Percentiles rank a stretch among this genome's conserved stretches.
Evolutionary conservation across 2,888 invertebrate species (phyloP).

Genomic region (Drosophila affinis): DNA sequence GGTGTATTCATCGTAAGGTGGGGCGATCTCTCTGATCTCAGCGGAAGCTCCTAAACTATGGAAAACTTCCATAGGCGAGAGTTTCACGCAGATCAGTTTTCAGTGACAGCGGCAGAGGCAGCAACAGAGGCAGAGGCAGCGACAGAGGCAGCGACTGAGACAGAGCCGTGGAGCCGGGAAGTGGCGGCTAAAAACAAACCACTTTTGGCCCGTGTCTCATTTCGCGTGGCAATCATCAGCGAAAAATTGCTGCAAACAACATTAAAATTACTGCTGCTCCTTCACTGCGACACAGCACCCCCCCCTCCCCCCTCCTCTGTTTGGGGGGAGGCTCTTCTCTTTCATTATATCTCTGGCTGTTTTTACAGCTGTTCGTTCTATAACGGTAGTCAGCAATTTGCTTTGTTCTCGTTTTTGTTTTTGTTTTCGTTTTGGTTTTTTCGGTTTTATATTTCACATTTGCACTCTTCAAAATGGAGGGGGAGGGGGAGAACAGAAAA

Average conservation of each 20-base stretch:
- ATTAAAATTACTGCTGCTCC: background rate
- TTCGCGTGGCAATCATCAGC: background rate
- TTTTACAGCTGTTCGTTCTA: constrained; percentile 1
- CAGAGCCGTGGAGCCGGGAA: background rate
- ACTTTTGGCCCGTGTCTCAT: background rate
- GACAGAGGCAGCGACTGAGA: too few species aligned
- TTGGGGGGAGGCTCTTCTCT: background rate
- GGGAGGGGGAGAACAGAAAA: background rate
- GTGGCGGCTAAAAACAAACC: background rate
- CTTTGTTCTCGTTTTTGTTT: background rate
- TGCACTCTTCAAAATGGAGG: background rate
- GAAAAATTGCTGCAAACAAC: background rate
- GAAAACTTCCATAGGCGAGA: background rate
- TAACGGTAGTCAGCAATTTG: background rate
- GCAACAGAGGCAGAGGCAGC: too few species aligned
- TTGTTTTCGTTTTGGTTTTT: background rate
- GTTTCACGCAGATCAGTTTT: background rate
- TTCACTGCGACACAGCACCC: too few species aligned
- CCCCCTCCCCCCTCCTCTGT: too few species aligned
- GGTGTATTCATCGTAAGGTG: too few species aligned
- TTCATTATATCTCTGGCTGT: background rate
- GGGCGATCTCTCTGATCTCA: too few species aligned
- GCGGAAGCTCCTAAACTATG: background rate
- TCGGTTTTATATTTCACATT: background rate
- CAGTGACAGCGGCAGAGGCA: background rate